phyloP scores from a whole-genome alignment of 2,113 vertebrate species.

The Cavia porcellus region DNA sequence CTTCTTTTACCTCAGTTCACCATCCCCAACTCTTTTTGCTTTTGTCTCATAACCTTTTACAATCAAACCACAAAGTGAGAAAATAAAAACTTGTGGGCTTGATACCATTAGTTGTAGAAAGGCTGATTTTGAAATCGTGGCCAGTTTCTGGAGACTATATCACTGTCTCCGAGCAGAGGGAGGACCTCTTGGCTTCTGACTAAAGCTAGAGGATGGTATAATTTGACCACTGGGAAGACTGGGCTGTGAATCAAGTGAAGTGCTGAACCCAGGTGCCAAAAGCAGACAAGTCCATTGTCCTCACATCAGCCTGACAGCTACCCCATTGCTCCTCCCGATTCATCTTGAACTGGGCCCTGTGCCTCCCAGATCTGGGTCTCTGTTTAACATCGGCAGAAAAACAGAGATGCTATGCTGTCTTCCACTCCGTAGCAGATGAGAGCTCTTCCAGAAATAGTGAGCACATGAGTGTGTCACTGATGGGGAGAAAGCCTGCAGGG shows the following conservation, averaged over 20 bases:
- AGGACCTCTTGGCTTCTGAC: not conserved
- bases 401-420: conserved; percentile 36
- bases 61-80: conserved; percentile 1
- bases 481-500: not conserved
- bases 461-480: conserved; percentile 24
- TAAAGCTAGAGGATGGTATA: not conserved
- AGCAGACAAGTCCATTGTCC: not conserved
- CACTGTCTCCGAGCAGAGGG: not conserved
- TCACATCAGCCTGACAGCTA: not conserved
- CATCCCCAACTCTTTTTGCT: not conserved
- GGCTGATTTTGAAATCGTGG: conserved; percentile 16
- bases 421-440: conserved; percentile 67
- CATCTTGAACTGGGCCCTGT: conserved; percentile 39
- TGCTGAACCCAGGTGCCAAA: not conserved
- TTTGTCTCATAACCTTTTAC: not conserved
- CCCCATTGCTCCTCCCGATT: conserved; percentile 1
- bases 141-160: not conserved
- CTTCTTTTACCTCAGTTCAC: not conserved
- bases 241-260: not conserved
- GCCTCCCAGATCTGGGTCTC: not conserved
- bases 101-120: conserved; percentile 23
- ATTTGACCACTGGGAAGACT: not conserved
- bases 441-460: conserved; percentile 40
- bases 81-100: not conserved
- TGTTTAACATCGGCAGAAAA: conserved; percentile 73